These are phyloP conservation scores for Hydrochoerus hydrochaeris DNA, from an alignment of 2,113 vertebrate species.

Conservation along the genomic window DNA sequence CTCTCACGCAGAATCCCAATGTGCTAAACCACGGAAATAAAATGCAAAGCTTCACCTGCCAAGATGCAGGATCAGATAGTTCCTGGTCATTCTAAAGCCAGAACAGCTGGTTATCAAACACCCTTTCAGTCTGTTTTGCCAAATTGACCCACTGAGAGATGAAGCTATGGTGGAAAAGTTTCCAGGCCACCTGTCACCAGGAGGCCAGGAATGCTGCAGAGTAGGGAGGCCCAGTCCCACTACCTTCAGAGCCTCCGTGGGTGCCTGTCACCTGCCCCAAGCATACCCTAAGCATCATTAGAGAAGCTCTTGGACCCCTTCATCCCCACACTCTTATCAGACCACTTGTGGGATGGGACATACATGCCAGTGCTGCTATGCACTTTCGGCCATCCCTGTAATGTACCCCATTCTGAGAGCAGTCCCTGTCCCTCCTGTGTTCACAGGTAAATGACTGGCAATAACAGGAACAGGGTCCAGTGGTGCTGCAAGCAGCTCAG, in stretches of 20 bases:
- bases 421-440: not conserved
- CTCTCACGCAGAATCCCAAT: not conserved
- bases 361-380: not conserved
- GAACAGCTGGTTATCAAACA: not conserved
- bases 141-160: not conserved
- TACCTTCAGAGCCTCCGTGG: not conserved
- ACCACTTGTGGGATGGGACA: not conserved
- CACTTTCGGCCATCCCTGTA: not conserved
- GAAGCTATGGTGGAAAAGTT: not conserved
- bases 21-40: not conserved
- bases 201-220: not conserved
- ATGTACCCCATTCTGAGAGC: not conserved
- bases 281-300: not conserved
- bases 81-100: not conserved
- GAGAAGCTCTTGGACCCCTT: not conserved
- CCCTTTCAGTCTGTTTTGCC: not conserved
- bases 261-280: not conserved
- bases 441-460: not conserved
- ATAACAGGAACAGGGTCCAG: rapidly evolving
- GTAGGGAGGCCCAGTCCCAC: not conserved
- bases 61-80: not conserved
- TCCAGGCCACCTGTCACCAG: not conserved
- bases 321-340: not conserved
- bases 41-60: not conserved
- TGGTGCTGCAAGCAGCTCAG: not conserved